Conservation (phyloP, 2,888 invertebrate species). For the Melieria picta region DNA sequence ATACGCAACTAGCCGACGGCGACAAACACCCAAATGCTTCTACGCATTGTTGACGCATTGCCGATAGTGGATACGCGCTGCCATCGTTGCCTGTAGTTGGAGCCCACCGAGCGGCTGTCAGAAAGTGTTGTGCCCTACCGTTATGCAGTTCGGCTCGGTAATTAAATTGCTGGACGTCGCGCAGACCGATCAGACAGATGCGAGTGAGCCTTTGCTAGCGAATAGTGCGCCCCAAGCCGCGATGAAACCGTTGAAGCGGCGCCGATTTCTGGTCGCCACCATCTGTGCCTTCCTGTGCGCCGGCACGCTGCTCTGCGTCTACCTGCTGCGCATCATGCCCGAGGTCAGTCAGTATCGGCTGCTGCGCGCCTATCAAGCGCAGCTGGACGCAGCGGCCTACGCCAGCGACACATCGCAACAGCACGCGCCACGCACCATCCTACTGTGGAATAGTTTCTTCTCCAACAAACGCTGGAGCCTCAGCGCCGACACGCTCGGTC, state of each 20-base stretch:
- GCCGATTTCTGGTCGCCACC: neutral
- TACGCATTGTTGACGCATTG: too few relatives aligned
- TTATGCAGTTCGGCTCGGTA: too few relatives aligned
- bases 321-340: slow-evolving; percentile 49
- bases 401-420: neutral
- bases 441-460: slow-evolving; percentile 62
- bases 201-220: neutral
- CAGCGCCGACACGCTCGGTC: slow-evolving; percentile 52
- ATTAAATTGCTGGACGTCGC: neutral
- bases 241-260: neutral
- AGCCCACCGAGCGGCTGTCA: too few relatives aligned
- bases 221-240: neutral
- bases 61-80: too few relatives aligned
- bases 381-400: neutral
- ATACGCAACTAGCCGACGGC: too few relatives aligned
- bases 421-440: slow-evolving; percentile 48
- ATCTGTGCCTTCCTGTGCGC: neutral
- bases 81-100: too few relatives aligned
- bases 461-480: slow-evolving; percentile 55
- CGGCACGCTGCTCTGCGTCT: slow-evolving; percentile 40
- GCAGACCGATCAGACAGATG: neutral
- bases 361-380: slow-evolving; percentile 23
- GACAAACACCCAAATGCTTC: too few relatives aligned
- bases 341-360: slow-evolving; percentile 57
- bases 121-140: too few relatives aligned